These are phyloP conservation scores for Bombyx mandarina DNA, from an alignment of 1,140 invertebrate species.

Conservation along the genomic window DNA sequence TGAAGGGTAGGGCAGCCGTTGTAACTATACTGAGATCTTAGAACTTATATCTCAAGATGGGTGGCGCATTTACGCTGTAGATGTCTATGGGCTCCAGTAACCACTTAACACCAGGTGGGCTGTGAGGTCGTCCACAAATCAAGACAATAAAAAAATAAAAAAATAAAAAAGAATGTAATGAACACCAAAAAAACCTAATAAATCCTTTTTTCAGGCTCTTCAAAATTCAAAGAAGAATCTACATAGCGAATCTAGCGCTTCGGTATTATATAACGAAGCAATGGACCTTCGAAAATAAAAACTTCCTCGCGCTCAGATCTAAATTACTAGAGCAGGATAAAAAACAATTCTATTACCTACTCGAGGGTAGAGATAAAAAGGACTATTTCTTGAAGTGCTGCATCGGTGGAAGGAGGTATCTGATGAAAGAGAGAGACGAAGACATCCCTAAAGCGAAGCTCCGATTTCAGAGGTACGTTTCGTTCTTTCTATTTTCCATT, in stretches of 20 bases:
- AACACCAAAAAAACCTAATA: no score
- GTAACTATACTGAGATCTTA: no score
- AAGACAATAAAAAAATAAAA: no score
- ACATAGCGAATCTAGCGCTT: constrained; percentile 81
- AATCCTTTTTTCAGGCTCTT: constrained; percentile 74
- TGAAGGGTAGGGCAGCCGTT: no score
- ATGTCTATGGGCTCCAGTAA: no score
- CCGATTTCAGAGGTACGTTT: constrained; percentile 66
- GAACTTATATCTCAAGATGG: no score
- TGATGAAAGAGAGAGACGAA: constrained; percentile 72
- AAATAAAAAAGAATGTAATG: no score
- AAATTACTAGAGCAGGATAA: constrained; percentile 75
- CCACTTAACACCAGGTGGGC: no score
- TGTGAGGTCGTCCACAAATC: no score
- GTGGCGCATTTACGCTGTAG: no score
- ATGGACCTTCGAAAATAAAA: constrained; percentile 87
- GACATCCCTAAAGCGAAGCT: constrained; percentile 54
- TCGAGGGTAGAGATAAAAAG: constrained; percentile 57
- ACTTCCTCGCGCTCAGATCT: constrained; percentile 76
- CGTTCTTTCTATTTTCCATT: background rate
- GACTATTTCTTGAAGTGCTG: constrained; percentile 70
- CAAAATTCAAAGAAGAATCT: constrained; percentile 84
- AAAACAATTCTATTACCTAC: constrained; percentile 75
- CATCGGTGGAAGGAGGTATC: constrained; percentile 71
- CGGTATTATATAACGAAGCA: constrained; percentile 85